phyloP scores from a whole-genome alignment of 2,113 vertebrate genomes.

The Calypte anna region DNA sequence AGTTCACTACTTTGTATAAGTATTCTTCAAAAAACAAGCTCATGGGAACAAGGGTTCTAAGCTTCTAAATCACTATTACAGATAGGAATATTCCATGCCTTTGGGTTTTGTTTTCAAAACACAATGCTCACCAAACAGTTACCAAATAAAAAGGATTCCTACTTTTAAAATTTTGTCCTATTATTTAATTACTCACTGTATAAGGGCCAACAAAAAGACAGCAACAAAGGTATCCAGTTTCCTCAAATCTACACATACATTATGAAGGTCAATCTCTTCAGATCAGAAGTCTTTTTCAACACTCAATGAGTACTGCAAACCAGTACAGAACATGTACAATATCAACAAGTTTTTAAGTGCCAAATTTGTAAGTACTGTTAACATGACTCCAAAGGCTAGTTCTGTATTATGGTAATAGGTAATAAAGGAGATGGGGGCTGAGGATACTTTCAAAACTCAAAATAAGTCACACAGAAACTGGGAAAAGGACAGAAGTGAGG shows the following conservation, averaged over 20 bases:
- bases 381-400: not conserved
- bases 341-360: not conserved
- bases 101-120: not conserved
- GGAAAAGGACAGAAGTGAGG: not conserved
- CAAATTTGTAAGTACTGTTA: not conserved
- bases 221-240: not conserved
- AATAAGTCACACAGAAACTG: not conserved
- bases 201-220: not conserved
- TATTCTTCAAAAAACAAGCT: not conserved
- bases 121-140: not conserved
- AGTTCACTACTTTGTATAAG: not conserved
- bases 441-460: not conserved
- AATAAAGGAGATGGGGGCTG: not conserved
- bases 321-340: not conserved
- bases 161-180: not conserved
- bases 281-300: not conserved
- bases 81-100: not conserved
- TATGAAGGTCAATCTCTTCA: not conserved
- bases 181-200: not conserved
- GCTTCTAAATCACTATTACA: not conserved
- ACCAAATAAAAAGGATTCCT: not conserved
- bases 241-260: not conserved
- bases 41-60: not conserved
- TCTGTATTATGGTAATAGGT: not conserved
- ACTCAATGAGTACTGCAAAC: not conserved